Base-by-base conservation (phyloP, 2,888 invertebrate genomes). In the Agrochola macilenta region DNA sequence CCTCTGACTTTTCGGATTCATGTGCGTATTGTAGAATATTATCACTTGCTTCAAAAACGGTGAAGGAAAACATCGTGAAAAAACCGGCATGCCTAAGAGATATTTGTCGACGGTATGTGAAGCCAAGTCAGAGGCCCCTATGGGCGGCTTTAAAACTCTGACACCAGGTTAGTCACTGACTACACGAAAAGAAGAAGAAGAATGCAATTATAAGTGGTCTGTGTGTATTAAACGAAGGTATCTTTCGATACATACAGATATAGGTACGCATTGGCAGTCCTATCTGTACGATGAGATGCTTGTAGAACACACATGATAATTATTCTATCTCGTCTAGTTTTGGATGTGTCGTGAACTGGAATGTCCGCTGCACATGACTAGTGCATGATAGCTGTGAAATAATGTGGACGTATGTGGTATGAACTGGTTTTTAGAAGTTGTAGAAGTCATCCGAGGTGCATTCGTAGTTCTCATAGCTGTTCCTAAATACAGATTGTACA, bases 341-440 rank as follows among this genome's bases (percentile, higher is more conserved):
- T 60, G 71, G 39, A 35, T 69, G 30, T 73, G 54, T 74, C 57
- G 69, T 72, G 71, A 72, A 74, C 61, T 74, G 39, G 68, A 63
- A 77, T 77, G 52, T 63, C 63, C 52, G 65, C 30, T 77, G 58
- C 82, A 85, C 74, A 77, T 58, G 69, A n/a, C 54, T 74, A 69
- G 54, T 78, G 76, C 74, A 83, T 77, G 76, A 74, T 81, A 83
- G 30, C 73, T 69, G 30, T 52, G 43, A 66, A 58, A 66, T 66
- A 39, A 43, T 65, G 60, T 71, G 68, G 58, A 74, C 52, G 72
- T 61, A 4, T 74, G 64, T 84, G 26, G 75, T 72, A 81, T 76
- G 65, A 77, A 77, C 82, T 77, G 68, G 76, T 85, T 81, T 74
- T 71, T 70, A 39, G 46, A 84, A 54, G 26, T 69, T 64, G 35